Conservation (phyloP, 2,113 vertebrate species). For the Aptenodytes forsteri region DNA sequence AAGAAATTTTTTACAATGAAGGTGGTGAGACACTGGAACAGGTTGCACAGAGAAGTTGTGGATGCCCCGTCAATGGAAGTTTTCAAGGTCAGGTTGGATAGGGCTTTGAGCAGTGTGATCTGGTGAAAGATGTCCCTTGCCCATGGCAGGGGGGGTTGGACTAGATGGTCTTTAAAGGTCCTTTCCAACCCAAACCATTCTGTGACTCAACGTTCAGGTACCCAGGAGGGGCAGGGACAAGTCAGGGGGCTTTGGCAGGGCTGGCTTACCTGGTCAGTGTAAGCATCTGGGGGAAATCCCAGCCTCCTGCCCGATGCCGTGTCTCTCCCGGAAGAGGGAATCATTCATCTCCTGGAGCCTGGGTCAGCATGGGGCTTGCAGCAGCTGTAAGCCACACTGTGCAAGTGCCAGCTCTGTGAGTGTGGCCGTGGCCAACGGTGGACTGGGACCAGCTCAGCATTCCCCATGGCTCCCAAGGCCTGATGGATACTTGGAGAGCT, state of each 20-base stretch:
- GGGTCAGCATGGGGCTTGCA: background rate
- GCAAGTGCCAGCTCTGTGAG: background rate
- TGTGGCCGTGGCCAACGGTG: rapidly evolving
- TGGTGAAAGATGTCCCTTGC: background rate
- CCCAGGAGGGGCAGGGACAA: background rate
- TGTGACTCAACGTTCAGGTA: background rate
- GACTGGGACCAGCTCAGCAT: background rate
- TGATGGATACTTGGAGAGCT: background rate
- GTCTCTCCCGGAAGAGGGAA: background rate
- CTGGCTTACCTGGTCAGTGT: background rate
- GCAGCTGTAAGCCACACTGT: background rate
- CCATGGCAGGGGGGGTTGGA: background rate
- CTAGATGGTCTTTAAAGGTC: background rate
- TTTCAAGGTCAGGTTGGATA: rapidly evolving
- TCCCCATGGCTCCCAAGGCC: background rate
- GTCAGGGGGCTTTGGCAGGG: background rate
- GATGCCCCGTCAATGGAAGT: background rate
- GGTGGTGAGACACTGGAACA: background rate
- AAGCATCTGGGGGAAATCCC: background rate
- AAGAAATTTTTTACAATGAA: rapidly evolving
- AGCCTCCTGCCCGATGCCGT: background rate
- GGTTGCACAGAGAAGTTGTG: background rate
- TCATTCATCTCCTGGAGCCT: background rate
- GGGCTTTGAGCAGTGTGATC: rapidly evolving
- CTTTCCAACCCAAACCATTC: background rate